phyloP scores from a whole-genome alignment of 1,140 invertebrate genomes.

The Dinothrombium tinctorium region DNA sequence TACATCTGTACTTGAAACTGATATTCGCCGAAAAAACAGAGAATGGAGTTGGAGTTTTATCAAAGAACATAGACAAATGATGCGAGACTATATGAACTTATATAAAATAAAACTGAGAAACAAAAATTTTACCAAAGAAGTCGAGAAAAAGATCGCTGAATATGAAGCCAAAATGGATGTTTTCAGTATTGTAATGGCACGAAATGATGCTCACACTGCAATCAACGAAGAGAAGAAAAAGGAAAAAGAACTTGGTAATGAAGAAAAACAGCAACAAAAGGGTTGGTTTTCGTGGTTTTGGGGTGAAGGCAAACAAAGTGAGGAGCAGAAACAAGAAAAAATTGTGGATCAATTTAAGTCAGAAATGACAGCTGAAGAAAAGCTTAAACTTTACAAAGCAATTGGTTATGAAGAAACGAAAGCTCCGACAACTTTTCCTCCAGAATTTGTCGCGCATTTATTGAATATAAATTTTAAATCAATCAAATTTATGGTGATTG shows the following conservation, averaged over 20 bases:
- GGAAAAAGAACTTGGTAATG: slow-evolving; percentile 27
- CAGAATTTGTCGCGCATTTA: slow-evolving; percentile 45
- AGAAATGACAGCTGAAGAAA: slow-evolving; percentile 75
- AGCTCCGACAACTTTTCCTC: slow-evolving; percentile 46
- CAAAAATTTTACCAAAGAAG: slow-evolving; percentile 40
- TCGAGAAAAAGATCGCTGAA: slow-evolving; percentile 23
- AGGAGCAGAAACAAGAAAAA: slow-evolving; percentile 14
- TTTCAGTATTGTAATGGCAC: slow-evolving; percentile 69
- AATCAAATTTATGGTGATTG: slow-evolving; percentile 32
- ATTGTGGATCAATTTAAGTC: slow-evolving; percentile 55
- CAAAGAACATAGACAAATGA: slow-evolving; percentile 42
- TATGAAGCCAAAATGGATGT: slow-evolving; percentile 60
- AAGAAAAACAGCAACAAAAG: slow-evolving; percentile 19
- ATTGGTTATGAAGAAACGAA: slow-evolving; percentile 89
- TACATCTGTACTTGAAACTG: slow-evolving; percentile 54
- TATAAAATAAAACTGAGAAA: slow-evolving; percentile 50
- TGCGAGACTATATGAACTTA: slow-evolving; percentile 40
- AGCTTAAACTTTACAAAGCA: slow-evolving; percentile 68
- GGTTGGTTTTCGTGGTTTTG: slow-evolving; percentile 48
- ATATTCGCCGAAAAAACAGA: slow-evolving; percentile 35
- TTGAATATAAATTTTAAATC: slow-evolving; percentile 37
- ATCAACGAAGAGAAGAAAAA: slow-evolving; percentile 29
- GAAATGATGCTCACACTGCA: slow-evolving; percentile 70
- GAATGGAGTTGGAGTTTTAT: slow-evolving; percentile 88
- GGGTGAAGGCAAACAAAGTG: slow-evolving; percentile 23